Evolutionary conservation across 2,797 vertebrate genomes (phyloP), one percentile per base, ranked within the genome.

Genomic region (Rhinogobio ventralis): DNA sequence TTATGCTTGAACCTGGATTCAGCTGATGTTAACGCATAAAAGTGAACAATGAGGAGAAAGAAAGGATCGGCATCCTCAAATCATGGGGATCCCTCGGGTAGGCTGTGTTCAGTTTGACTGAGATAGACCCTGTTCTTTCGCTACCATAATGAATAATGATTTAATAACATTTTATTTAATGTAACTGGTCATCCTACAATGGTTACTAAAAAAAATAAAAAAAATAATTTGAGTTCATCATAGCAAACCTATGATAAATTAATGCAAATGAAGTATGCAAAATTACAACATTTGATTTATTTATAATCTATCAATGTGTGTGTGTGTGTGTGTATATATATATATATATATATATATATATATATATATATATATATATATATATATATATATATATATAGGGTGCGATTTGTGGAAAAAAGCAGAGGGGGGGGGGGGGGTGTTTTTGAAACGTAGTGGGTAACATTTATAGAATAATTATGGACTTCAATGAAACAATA

Each of bases 21-120:
- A 33, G 42, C 46, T 84, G 25, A 51, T 85, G 42, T 81, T 42
- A 51, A 81, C 51, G 78, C 64, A 7, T 51, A 11, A 73, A 14
- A 17, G 77, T 74, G 74, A 89, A 88, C 68, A 66, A 89, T 90
- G 87, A 87, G 78, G 85, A 86, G 82, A 79, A 88, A 83, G 72
- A 87, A 84, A 87, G 86, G 83, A 85, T 51, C 39, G 8, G 81
- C 73, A 57, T 49, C 64, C 20, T 57, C 51, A 53, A 69, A 62
- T 62, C 87, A 80, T 83, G 82, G 30, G 51, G 79, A 86, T 82
- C 74, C 53, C 51, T 67, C 83, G 33, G 86, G 89, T 89, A 90
- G 87, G 86, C 79, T 77, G 30, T 75, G 23, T 51, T 46, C 20
- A 69, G n/a, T 55, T 49, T 30, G 28, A 67, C 45, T 72, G 11